Evolutionary conservation across 2,888 invertebrate species (phyloP), one percentile per base, ranked within the genome.

Genomic region (Conomelus anceps): DNA sequence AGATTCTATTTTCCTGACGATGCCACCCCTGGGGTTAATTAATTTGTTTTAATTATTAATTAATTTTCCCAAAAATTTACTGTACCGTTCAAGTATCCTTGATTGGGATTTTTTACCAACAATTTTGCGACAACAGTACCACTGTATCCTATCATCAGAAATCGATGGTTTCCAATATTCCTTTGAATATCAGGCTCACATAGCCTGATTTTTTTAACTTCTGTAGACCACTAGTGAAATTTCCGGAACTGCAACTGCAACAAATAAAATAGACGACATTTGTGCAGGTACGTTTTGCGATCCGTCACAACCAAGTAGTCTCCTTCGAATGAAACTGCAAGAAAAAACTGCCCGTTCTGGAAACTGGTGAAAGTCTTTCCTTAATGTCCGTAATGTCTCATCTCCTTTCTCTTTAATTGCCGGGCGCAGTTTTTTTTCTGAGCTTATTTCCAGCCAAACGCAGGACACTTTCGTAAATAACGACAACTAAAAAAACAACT

Each of bases 241-340:
- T 22, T 13, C 92, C 63, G 0, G 92, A 88, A 0, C 91, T 89
- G 84, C 92, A 92, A n/a, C 92, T 9, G 89, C 90, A 0, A 92
- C 13, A 41, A 92, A 34, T 34, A 92, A 0, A 90, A 90, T 0
- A 91, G 90, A 0, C 91, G 91, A 89, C 85, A 92, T 85, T 63
- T 63, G 63, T 63, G 63, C n/a, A 63, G 63, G 13, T 3, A 7
- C n/a, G 63, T n/a, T n/a, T n/a, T n/a, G 63, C 63, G 63, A 63
- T 63, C 63, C 63, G n/a, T 63, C 63, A 63, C 63, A n/a, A 63
- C 63, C 63, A 13, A 11, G 17, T 17, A 63, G 63, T n/a, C 63
- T 63, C n/a, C 63, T 63, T n/a, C 63, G 63, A 63, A 63, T 63
- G 63, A 63, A 63, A 63, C n/a, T 63, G 63, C 63, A 63, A 63